Evolutionary conservation across 2,888 invertebrate species (phyloP).

Genomic region (Tortricodes alternella): DNA sequence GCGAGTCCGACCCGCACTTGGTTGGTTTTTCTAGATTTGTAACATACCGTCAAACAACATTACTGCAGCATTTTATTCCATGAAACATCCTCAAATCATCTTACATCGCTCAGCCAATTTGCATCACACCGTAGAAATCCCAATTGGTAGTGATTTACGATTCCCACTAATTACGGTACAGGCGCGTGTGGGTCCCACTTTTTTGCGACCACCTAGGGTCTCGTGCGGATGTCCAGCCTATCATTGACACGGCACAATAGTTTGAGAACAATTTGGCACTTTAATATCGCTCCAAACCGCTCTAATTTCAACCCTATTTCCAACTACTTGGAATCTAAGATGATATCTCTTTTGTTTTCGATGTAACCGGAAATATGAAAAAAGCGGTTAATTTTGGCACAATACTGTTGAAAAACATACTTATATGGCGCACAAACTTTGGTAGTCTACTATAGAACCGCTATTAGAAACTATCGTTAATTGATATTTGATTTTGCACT

Average conservation of each 20-base stretch:
- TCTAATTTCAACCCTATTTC: neutral
- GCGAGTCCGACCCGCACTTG: too few relatives aligned
- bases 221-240: slow-evolving; percentile 55
- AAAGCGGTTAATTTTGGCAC: slow-evolving; percentile 5
- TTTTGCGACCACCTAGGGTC: slow-evolving; percentile 69
- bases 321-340: neutral
- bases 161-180: slow-evolving; percentile 26
- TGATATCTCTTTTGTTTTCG: neutral
- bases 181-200: slow-evolving; percentile 39
- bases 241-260: slow-evolving; percentile 52
- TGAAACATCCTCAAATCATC: neutral
- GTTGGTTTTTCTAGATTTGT: too few relatives aligned
- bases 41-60: too few relatives aligned
- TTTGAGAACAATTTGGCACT: slow-evolving; percentile 4
- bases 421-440: too few relatives aligned
- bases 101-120: slow-evolving; percentile 1
- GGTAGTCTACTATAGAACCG: too few relatives aligned
- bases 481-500: too few relatives aligned
- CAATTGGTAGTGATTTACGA: slow-evolving; percentile 23
- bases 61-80: too few relatives aligned
- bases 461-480: too few relatives aligned
- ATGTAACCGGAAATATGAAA: slow-evolving; percentile 18
- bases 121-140: slow-evolving; percentile 9
- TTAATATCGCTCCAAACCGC: neutral
- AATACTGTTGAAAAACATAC: too few relatives aligned